Conservation (phyloP, 2,113 vertebrate genomes). For the Rhea pennata region DNA sequence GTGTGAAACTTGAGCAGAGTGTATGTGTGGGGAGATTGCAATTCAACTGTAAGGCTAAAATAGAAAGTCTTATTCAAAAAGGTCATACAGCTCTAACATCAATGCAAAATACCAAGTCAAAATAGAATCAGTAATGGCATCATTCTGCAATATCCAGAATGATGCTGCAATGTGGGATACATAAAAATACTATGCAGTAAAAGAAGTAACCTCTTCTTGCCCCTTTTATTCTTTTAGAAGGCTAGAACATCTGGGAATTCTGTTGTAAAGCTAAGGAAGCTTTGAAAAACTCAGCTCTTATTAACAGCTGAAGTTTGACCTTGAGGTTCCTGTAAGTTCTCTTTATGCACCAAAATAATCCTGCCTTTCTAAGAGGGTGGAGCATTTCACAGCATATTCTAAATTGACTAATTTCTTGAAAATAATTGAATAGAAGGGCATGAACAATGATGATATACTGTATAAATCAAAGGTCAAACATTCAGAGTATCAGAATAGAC, state of each 20-base stretch:
- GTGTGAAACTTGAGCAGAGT: neutral
- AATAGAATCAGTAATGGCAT: neutral
- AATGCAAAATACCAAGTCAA: neutral
- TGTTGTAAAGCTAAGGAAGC: neutral
- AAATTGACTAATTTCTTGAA: neutral
- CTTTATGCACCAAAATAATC: neutral
- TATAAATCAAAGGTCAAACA: neutral
- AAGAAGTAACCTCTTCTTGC: neutral
- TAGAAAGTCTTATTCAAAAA: neutral
- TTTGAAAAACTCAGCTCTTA: conserved; percentile 48
- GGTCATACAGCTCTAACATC: neutral
- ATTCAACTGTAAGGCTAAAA: neutral
- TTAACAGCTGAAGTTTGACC: conserved; percentile 36
- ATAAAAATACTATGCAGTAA: neutral
- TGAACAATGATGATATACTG: neutral
- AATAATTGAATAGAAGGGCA: neutral
- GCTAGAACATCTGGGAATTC: conserved; percentile 34
- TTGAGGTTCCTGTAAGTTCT: conserved; percentile 23
- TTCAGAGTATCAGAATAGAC: neutral
- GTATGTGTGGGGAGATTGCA: neutral
- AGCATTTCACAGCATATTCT: neutral
- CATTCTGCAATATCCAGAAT: neutral
- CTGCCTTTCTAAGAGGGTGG: neutral
- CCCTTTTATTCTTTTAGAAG: neutral
- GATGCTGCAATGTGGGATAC: neutral